Evolutionary conservation across 2,888 invertebrate species (phyloP).

Genomic region (Ornithoptera priamus): DNA sequence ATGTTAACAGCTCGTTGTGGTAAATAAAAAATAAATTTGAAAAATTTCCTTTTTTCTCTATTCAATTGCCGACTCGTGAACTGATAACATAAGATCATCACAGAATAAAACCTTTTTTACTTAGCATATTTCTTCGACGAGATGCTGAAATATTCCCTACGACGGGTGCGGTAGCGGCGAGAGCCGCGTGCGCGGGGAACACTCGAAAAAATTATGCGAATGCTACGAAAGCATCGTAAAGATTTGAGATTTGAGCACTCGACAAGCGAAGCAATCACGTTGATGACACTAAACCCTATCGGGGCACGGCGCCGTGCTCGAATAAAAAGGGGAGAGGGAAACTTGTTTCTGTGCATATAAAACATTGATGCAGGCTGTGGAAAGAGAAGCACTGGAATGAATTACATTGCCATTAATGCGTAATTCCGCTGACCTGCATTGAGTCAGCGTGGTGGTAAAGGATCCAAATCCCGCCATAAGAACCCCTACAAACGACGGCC

Average conservation of each 20-base stretch:
- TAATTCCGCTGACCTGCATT: too few relatives aligned
- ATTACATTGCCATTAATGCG: too few relatives aligned
- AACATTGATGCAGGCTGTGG: background rate
- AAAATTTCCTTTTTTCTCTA: slow-evolving; percentile 2
- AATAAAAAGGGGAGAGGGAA: slow-evolving; percentile 3
- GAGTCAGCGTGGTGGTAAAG: too few relatives aligned
- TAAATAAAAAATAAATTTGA: slow-evolving; percentile 17
- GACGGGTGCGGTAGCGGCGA: background rate
- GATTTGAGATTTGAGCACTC: slow-evolving; percentile 26
- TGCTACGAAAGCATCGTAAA: slow-evolving; percentile 27
- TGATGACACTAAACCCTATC: slow-evolving; percentile 26
- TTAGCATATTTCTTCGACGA: slow-evolving; percentile 8
- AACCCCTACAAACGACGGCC: too few relatives aligned
- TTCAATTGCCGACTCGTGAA: slow-evolving; percentile 25
- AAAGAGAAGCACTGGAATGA: too few relatives aligned
- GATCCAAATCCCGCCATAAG: too few relatives aligned
- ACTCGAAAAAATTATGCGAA: slow-evolving; percentile 22
- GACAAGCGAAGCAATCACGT: slow-evolving; percentile 25
- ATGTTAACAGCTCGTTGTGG: background rate
- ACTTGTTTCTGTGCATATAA: background rate
- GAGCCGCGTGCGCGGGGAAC: background rate
- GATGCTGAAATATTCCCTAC: slow-evolving; percentile 5
- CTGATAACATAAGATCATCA: slow-evolving; percentile 25
- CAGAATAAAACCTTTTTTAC: slow-evolving; percentile 27
- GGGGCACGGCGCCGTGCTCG: background rate